Percentiles rank a stretch among this genome's conserved stretches.
Evolutionary conservation across 2,113 vertebrate species (phyloP).

Genomic region (Anguilla rostrata): DNA sequence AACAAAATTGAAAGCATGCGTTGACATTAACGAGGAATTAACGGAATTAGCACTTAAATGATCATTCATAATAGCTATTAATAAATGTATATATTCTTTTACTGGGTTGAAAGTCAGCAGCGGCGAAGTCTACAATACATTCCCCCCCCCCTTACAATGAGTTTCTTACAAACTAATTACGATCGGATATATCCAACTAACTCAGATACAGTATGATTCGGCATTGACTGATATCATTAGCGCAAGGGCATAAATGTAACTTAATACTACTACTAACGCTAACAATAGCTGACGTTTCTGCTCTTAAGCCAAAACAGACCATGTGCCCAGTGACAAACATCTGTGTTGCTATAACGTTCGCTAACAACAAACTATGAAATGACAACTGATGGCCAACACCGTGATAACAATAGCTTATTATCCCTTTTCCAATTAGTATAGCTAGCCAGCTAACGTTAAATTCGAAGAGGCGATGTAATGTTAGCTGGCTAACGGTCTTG

Average conservation of each 20-base stretch:
- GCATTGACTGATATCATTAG: not conserved
- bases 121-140: not conserved
- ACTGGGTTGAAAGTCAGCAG: not conserved
- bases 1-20: too few species aligned
- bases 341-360: not conserved
- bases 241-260: not conserved
- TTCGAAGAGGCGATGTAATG: not conserved
- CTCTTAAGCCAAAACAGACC: not conserved
- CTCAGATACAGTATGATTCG: too few species aligned
- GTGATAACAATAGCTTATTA: not conserved
- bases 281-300: not conserved
- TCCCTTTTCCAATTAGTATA: not conserved
- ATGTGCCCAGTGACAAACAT: not conserved
- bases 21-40: too few species aligned
- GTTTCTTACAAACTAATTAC: not conserved
- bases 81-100: too few species aligned
- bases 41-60: too few species aligned
- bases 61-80: too few species aligned
- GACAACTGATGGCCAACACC: not conserved
- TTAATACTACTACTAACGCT: not conserved
- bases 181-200: too few species aligned
- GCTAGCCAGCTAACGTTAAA: not conserved
- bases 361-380: not conserved
- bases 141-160: too few species aligned
- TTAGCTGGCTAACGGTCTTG: not conserved